Evolutionary conservation across 2,797 vertebrate species (phyloP).

Genomic region (Etheostoma nigrum): DNA sequence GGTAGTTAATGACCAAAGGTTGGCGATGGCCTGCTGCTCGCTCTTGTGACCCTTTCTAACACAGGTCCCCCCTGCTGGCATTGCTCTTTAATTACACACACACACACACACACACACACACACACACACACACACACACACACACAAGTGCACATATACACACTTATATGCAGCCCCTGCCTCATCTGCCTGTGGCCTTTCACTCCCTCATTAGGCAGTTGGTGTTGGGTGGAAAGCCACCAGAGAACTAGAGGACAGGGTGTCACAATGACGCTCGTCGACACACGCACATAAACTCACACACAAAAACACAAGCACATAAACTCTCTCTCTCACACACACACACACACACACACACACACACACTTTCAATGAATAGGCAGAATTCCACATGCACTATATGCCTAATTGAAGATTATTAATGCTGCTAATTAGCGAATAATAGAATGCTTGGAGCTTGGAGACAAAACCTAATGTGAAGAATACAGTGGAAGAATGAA

Average conservation of each 20-base stretch:
- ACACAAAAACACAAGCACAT: constrained; percentile 12
- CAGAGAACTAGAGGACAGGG: constrained; percentile 66
- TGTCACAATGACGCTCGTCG: constrained; percentile 47
- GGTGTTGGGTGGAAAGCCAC: constrained; percentile 74
- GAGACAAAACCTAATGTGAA: constrained; percentile 50
- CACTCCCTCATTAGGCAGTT: constrained; percentile 80
- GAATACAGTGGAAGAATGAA: constrained; percentile 34
- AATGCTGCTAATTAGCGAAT: constrained; percentile 77
- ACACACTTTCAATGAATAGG: constrained; percentile 44
- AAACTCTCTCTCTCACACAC: background rate
- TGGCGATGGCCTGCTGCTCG: constrained; percentile 78
- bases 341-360: constrained; percentile 15
- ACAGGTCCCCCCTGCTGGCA: constrained; percentile 74
- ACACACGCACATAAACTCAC: constrained; percentile 14
- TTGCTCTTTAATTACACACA: constrained; percentile 80
- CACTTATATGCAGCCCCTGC: constrained; percentile 52
- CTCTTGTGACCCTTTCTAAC: constrained; percentile 79
- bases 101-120: constrained; percentile 37
- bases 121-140: constrained; percentile 25
- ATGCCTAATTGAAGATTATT: constrained; percentile 76
- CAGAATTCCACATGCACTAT: constrained; percentile 47
- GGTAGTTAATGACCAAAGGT: constrained; percentile 80
- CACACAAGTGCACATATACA: constrained; percentile 41
- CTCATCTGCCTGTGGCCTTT: constrained; percentile 74
- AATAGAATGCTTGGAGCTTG: constrained; percentile 55